These are phyloP conservation scores for Odocoileus virginianus DNA, from an alignment of 2,113 vertebrate genomes.

Conservation along the genomic window DNA sequence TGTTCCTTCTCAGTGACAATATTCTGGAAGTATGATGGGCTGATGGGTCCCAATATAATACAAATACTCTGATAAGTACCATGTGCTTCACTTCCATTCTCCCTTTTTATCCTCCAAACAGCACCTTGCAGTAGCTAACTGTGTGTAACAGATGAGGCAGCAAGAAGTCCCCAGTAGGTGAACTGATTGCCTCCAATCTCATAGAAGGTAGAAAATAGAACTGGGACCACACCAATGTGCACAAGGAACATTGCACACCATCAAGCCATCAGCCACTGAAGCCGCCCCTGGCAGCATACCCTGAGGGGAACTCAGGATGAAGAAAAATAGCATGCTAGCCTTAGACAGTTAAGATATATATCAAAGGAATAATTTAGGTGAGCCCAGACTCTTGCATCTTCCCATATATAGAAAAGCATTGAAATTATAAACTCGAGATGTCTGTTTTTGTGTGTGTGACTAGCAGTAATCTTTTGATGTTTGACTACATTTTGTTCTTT, in stretches of 20 bases:
- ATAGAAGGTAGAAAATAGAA: neutral
- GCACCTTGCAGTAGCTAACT: neutral
- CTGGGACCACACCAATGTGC: too few relatives aligned
- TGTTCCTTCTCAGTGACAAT: neutral
- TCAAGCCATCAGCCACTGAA: neutral
- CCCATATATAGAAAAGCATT: neutral
- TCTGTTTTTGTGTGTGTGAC: neutral
- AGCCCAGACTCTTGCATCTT: neutral
- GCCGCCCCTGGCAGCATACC: too few relatives aligned
- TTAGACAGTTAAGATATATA: neutral
- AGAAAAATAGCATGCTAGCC: neutral
- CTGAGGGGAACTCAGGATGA: neutral
- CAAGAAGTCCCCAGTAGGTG: neutral
- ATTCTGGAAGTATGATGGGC: neutral
- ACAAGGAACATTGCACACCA: neutral
- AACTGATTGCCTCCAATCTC: neutral
- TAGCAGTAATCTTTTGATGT: neutral
- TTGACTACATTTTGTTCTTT: neutral
- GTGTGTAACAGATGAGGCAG: neutral
- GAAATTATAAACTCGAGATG: neutral
- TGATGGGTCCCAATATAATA: neutral
- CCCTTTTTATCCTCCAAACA: neutral
- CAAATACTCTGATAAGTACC: neutral
- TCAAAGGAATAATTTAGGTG: neutral
- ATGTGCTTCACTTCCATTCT: neutral